Base-by-base conservation (phyloP, 1,140 invertebrate species). In the Drosophila burlai region DNA sequence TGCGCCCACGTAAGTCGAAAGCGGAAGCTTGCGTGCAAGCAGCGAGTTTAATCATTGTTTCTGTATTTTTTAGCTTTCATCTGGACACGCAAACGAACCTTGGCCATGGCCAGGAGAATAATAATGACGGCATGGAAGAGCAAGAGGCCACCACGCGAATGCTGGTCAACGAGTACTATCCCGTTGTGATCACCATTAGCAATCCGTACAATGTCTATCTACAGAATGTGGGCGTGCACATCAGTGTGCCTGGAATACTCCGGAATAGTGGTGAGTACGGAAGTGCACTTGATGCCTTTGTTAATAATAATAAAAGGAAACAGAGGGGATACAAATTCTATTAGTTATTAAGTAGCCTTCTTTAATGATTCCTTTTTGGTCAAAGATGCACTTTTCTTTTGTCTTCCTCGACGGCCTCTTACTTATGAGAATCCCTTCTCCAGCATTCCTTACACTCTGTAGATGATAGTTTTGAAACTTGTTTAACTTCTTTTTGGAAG, bases 1-100 rank as follows among this genome's bases (percentile, higher is more conserved):
- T 81, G 81, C 90, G 59, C 92, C 92, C 68, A 92, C 89, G 92
- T 93, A 93, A 71, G 92, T 91, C n/a, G n/a, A n/a, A n/a, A 80
- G 43, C 76, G 87, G 80, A 87, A 91, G 59, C 62, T 61, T 66
- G 60, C 65, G 76, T 59, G 71, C 47, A 36, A 42, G n/a, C 54
- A 55, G 31, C 59, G 36, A 31, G 86, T 83, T 74, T 77, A 62
- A 77, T 57, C 2, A 24, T 24, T 24, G 24, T 21, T 54, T 54
- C 61, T 38, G 40, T 84, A 49, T 83, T 82, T 83, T 82, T 47
- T 64, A 93, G 92, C 57, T 93, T 93, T 79, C 92, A 93, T 90
- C 80, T 93, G 61, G 76, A 63, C 72, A 90, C 92, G 73, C 91
- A 93, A 86, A 86, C 77, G n/a, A 86, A 81, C 73, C 76, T 92